These are phyloP conservation scores for Drosophila tristis DNA, from an alignment of 1,140 invertebrate species.

Conservation along the genomic window DNA sequence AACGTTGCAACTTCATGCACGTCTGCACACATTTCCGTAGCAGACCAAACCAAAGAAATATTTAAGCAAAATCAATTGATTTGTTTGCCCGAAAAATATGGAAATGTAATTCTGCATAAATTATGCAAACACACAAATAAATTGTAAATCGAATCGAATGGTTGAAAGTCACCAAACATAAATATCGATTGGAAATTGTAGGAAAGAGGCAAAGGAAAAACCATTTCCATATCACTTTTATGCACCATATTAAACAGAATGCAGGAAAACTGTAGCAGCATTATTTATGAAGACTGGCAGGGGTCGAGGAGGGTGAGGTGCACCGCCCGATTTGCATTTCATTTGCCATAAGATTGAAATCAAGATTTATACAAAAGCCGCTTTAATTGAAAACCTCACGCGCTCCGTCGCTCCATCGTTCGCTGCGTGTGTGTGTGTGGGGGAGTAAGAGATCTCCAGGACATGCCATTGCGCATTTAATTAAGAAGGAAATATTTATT, in stretches of 20 bases:
- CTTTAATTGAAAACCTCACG: conserved; percentile 66
- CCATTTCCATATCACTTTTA: conserved; percentile 53
- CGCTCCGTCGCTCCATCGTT: not conserved
- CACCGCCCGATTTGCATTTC: conserved; percentile 56
- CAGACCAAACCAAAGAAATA: conserved; percentile 11
- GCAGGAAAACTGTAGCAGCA: conserved; percentile 28
- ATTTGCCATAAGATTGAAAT: conserved; percentile 68
- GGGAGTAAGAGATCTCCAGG: conserved; percentile 22
- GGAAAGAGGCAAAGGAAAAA: conserved; percentile 42
- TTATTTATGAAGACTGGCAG: conserved; percentile 65
- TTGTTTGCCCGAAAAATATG: conserved; percentile 36
- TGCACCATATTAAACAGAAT: conserved; percentile 9
- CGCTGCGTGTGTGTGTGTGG: conserved; percentile 3
- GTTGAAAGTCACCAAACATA: not conserved
- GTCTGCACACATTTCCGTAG: conserved; percentile 50
- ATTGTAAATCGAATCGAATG: conserved; percentile 29
- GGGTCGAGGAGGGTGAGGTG: not conserved
- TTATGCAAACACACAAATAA: conserved; percentile 53
- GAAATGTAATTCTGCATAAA: conserved; percentile 51
- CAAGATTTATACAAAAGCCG: conserved; percentile 72
- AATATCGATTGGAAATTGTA: conserved; percentile 26
- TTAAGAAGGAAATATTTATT: conserved; percentile 80
- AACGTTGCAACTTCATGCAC: conserved; percentile 67
- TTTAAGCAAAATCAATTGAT: conserved; percentile 53
- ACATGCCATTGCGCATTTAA: conserved; percentile 65